A percentile compares a stretch with the other conserved stretches of the same genome.
Evolutionary conservation across 2,888 invertebrate species (phyloP).

Genomic region (Cheilosia variabilis): DNA sequence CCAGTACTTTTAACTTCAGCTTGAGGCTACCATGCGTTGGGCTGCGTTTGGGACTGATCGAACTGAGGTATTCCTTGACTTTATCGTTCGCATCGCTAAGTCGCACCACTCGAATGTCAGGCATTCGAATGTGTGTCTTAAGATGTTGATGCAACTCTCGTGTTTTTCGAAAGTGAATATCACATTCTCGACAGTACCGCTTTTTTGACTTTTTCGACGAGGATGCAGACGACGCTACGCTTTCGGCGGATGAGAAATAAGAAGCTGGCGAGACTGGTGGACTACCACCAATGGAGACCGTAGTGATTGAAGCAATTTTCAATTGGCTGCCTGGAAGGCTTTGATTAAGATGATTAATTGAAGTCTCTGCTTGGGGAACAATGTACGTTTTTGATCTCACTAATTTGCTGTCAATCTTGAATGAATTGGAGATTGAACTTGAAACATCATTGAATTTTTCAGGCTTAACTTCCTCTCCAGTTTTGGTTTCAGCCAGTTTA

Average conservation of each 20-base stretch:
- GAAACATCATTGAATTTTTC: constrained; percentile 31
- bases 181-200: constrained; percentile 76
- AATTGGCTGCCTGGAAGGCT: background rate
- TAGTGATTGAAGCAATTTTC: constrained; percentile 4
- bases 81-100: constrained; percentile 72
- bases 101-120: constrained; percentile 72
- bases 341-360: background rate
- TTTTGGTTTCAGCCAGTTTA: constrained; percentile 24
- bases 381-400: constrained; percentile 5
- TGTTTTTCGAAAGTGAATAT: constrained; percentile 76
- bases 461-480: constrained; percentile 4
- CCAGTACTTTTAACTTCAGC: constrained; percentile 76
- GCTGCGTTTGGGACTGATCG: constrained; percentile 36
- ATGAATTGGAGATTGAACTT: background rate
- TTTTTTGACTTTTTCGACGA: constrained; percentile 75
- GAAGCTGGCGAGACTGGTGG: constrained; percentile 68
- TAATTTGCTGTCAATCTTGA: background rate
- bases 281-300: constrained; percentile 12
- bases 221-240: constrained; percentile 68
- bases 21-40: constrained; percentile 73
- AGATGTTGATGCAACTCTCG: constrained; percentile 70
- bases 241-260: constrained; percentile 77
- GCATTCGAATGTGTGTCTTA: constrained; percentile 76
- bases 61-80: constrained; percentile 64
- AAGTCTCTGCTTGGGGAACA: background rate